phyloP scores from a whole-genome alignment of 2,113 vertebrate species.

The Elephas maximus region DNA sequence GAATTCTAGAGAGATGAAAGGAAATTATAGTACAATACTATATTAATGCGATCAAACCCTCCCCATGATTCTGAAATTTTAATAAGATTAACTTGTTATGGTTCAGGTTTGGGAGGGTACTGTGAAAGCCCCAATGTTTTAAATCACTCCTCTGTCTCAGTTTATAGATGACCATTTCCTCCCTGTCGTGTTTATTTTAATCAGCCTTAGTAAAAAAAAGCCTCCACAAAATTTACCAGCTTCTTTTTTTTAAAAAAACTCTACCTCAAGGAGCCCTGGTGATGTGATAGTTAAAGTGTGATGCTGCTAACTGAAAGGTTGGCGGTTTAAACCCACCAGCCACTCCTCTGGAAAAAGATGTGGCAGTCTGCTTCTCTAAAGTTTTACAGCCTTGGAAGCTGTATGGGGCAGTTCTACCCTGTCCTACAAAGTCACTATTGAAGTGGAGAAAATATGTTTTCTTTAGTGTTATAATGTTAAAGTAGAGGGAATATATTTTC shows the following conservation, averaged over 20 bases:
- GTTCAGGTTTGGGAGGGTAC: not conserved
- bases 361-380: too few species aligned
- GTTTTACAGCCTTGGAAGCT: too few species aligned
- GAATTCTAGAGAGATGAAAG: not conserved
- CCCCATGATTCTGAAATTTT: not conserved
- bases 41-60: not conserved
- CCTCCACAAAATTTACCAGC: not conserved
- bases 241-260: not conserved
- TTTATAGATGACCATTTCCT: not conserved
- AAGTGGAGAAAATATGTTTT: too few species aligned
- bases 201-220: not conserved
- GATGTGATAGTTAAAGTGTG: too few species aligned
- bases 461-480: too few species aligned
- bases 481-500: too few species aligned
- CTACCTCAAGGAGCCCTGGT: too few species aligned
- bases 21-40: not conserved
- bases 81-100: not conserved
- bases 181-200: slow-evolving; percentile 15
- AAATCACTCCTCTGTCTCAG: not conserved
- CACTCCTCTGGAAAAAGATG: too few species aligned
- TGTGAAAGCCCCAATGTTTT: not conserved
- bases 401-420: too few species aligned
- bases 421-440: too few species aligned
- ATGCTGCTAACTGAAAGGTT: too few species aligned
- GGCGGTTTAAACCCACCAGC: too few species aligned